These are phyloP conservation scores for Drosophila tripunctata DNA, from an alignment of 2,888 invertebrate species.

Conservation along the genomic window DNA sequence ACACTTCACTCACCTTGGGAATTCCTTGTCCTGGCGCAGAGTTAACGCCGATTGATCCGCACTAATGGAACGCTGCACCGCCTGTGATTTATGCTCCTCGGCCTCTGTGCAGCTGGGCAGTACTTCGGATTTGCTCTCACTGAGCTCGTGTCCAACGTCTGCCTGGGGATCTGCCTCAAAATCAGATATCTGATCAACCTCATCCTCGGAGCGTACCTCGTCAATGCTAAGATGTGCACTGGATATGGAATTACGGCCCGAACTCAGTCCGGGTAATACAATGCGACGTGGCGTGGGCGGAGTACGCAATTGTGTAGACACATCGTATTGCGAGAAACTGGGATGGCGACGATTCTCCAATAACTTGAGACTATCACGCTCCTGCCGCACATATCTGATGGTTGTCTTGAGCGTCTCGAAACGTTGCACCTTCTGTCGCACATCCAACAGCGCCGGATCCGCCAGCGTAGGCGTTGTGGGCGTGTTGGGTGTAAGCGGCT, in stretches of 20 bases:
- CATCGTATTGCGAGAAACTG: conserved; percentile 43
- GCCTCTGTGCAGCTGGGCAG: conserved; percentile 9
- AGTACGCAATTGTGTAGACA: conserved; percentile 3
- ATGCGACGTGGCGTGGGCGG: conserved; percentile 59
- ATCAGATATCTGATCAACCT: conserved; percentile 81
- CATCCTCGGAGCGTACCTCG: conserved; percentile 83
- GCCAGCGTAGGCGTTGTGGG: conserved; percentile 38
- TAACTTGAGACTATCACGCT: conserved; percentile 60
- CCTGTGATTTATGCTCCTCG: conserved; percentile 32
- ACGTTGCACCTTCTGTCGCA: conserved; percentile 76
- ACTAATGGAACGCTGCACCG: conserved; percentile 56
- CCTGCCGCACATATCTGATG: conserved; percentile 51
- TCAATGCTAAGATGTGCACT: conserved; percentile 67
- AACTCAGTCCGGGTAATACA: conserved; percentile 49
- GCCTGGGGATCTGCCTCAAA: conserved; percentile 45
- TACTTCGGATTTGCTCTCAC: conserved; percentile 63
- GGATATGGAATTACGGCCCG: conserved; percentile 34
- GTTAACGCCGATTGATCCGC: conserved; percentile 41
- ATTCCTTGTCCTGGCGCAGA: conserved; percentile 63
- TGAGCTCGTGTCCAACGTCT: conserved; percentile 56
- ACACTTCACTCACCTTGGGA: conserved; percentile 70
- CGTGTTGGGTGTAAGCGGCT: conserved; percentile 18
- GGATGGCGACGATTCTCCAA: conserved; percentile 59
- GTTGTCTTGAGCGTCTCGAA: conserved; percentile 76
- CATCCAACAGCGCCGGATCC: conserved; percentile 78